Evolutionary conservation across 2,113 vertebrate species (phyloP).

Genomic region (Sturnira hondurensis): DNA sequence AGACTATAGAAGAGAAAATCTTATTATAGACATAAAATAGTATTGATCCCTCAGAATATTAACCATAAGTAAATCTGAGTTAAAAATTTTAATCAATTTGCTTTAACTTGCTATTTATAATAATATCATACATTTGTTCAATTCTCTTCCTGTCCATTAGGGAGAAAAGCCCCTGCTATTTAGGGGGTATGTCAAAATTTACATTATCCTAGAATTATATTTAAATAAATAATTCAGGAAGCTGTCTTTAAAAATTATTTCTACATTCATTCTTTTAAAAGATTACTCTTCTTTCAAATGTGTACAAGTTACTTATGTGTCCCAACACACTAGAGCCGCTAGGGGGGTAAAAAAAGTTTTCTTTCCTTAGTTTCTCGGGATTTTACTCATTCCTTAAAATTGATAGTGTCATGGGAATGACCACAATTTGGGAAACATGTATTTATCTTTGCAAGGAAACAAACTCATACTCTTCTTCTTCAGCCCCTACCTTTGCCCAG

Average conservation of each 20-base stretch:
- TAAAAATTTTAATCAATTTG: neutral
- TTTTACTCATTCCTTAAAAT: conserved; percentile 9
- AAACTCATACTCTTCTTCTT: neutral
- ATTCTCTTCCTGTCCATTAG: neutral
- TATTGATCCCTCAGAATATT: neutral
- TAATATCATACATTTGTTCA: neutral
- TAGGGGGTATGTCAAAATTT: neutral
- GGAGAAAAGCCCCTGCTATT: neutral
- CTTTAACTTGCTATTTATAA: neutral
- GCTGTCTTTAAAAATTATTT: neutral
- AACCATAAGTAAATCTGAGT: neutral
- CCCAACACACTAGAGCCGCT: neutral
- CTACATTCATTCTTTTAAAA: neutral
- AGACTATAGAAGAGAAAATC: neutral
- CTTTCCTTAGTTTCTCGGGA: neutral
- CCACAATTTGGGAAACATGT: neutral
- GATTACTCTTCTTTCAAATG: neutral
- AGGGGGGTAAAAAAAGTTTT: neutral
- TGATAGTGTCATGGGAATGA: neutral
- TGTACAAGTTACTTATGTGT: neutral
- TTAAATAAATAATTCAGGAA: neutral
- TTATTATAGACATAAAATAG: neutral
- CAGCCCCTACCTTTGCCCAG: neutral
- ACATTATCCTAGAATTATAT: conserved; percentile 1
- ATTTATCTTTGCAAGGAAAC: conserved; percentile 16